These are phyloP conservation scores for Dipodomys stephensi DNA, from an alignment of 2,113 vertebrate species.

Conservation along the genomic window DNA sequence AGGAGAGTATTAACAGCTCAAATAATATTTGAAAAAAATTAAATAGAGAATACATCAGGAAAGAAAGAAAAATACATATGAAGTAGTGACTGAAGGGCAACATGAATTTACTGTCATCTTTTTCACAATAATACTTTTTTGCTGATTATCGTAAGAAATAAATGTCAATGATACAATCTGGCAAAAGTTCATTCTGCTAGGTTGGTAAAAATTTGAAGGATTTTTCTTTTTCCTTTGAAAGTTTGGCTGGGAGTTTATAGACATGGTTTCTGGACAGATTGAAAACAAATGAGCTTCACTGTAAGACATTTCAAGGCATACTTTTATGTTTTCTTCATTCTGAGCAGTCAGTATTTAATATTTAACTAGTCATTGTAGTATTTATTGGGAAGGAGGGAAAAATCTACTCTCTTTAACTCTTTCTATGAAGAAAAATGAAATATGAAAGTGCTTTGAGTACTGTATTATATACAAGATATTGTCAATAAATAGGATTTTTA, in stretches of 20 bases:
- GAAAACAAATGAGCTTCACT: constrained; percentile 69
- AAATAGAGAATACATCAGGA: constrained; percentile 16
- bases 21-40: constrained; percentile 65
- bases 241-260: constrained; percentile 67
- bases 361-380: constrained; percentile 65
- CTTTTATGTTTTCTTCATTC: constrained; percentile 77
- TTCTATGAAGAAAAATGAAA: constrained; percentile 43
- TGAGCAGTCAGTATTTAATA: constrained; percentile 73
- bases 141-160: constrained; percentile 77
- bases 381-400: constrained; percentile 41
- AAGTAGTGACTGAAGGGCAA: constrained; percentile 72
- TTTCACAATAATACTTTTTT: constrained; percentile 75
- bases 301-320: constrained; percentile 58
- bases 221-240: constrained; percentile 64
- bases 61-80: constrained; percentile 53
- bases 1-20: constrained; percentile 59
- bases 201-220: constrained; percentile 70
- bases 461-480: constrained; percentile 47
- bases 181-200: constrained; percentile 74
- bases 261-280: constrained; percentile 69
- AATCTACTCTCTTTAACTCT: constrained; percentile 15
- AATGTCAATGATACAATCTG: constrained; percentile 78
- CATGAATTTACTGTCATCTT: constrained; percentile 68
- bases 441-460: constrained; percentile 52
- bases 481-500: constrained; percentile 41